Base-by-base conservation (phyloP, 37 sponge, comb jelly and placozoan species). In the Theonella swinhoei region DNA sequence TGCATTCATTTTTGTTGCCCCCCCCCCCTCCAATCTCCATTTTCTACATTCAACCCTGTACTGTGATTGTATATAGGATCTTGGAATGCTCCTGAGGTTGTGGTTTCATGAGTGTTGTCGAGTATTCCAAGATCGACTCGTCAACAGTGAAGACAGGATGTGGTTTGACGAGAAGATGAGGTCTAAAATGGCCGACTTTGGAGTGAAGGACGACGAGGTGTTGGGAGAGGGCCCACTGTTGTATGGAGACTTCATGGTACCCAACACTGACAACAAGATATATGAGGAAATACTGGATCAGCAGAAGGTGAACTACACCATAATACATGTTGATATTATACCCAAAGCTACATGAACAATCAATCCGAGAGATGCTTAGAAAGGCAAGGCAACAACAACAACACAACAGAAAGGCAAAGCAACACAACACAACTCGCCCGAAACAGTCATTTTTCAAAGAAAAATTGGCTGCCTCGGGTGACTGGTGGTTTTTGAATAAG, bases 91-190 rank as follows among this genome's bases (percentile, higher is more conserved):
- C 32, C 68, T 94, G 38, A 82, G 87, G 34, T 80, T 99, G 66
- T 99, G 99, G 99, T 96, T 81, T 72, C 99, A 99, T 74, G 99
- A 99, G 84, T 93, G 91, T 70, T 87, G 95, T 63, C 80, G 99
- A 3, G 94, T 99, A 67, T 96, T 99, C 82, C 86, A 96, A 62
- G 99, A 99, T 71, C 92, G 99, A 73, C 83, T 99, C 59, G 97
- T 99, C 42, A 94, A 80, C 77, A 79, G 59, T 37, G 97, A 99
- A 41, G 99, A 99, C 85, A 81, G 97, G 39, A 58, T 60, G 67
- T 99, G 99, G 99, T 99, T 99, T 80, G 88, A 94, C 54, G 77
- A 92, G 26, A 74, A 92, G 28, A 70, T 96, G 62, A 81, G 69
- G 32, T 69, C 79, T 0, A 79, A 84, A n/a, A 40, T 96, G 62